Base-by-base conservation (phyloP, 2,888 invertebrate species). In the Ptilodon capucinus region DNA sequence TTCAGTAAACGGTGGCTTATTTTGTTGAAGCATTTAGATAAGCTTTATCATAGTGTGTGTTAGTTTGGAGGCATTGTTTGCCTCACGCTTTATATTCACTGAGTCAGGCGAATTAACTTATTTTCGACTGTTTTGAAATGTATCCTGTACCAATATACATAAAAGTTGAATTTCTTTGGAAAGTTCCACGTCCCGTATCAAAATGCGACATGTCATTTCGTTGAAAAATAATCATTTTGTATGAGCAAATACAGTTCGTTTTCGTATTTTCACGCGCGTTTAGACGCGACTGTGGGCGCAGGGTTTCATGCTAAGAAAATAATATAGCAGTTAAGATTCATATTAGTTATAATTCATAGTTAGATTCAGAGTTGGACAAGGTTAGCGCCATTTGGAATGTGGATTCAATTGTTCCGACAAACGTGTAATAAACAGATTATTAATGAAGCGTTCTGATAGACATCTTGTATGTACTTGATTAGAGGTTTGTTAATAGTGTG, bases 1-100 rank as follows among this genome's bases (percentile, higher is more conserved):
- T 64, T 62, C 58, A 65, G 65, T 48, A 42, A 54, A 54, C 46
- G 42, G 48, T 53, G 51, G 64, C 48, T 42, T 32, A 30, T 51
- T 53, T 51, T 48, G 34, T 54, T 42, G 38, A 46, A 50, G 35
- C n/a, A 34, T 21, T 40, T 13, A 18, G 64, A 62, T 64, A 64
- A 56, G 49, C 51, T 25, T 40, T 40, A 40, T 40, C 21, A 18
- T 8, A 19, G 7, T 38, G 13, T 19, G 16, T 45, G 25, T 49
- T 50, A 40, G 40, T 46, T 48, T 46, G 54, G 36, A 17, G 18
- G 6, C 17, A 36, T 13, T 35, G 32, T 45, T 62, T 32, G 9
- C 18, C 32, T 42, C 25, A n/a, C n/a, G n/a, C n/a, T n/a, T n/a
- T n/a, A n/a, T n/a, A n/a, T n/a, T n/a, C n/a, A n/a, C n/a, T n/a